Percentiles rank a stretch among this genome's conserved stretches.
phyloP scores from a whole-genome alignment of 30 jellyfish, hydroid and myxozoan species.

The Hydra vulgaris region DNA sequence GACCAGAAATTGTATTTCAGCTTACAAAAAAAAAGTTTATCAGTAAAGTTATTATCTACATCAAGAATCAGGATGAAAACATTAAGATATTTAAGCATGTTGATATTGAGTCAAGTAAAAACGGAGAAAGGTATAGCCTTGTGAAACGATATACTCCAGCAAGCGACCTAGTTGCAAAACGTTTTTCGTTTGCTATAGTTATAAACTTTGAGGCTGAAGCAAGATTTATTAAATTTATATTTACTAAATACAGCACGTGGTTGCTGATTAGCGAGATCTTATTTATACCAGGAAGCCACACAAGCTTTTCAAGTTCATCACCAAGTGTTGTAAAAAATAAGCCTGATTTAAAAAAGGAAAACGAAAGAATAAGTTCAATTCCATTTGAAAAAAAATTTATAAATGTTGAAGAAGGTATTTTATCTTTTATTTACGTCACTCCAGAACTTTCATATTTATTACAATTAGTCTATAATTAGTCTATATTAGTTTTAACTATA shows the following conservation, averaged over 20 bases:
- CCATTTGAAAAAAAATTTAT: too few relatives aligned
- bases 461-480: too few relatives aligned
- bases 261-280: conserved; percentile 67
- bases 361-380: too few relatives aligned
- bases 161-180: conserved; percentile 44
- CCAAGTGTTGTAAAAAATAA: too few relatives aligned
- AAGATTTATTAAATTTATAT: conserved; percentile 25
- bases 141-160: conserved; percentile 34
- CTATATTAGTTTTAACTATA: too few relatives aligned
- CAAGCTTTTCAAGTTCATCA: not conserved
- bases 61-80: conserved; percentile 35
- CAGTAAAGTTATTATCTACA: conserved; percentile 44
- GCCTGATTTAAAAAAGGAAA: too few relatives aligned
- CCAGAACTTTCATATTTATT: too few relatives aligned
- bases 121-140: conserved; percentile 32
- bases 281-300: conserved; percentile 46
- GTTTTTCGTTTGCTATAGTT: conserved; percentile 38
- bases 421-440: too few relatives aligned
- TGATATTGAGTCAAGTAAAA: conserved; percentile 42
- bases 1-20: conserved; percentile 38
- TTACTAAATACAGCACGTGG: conserved; percentile 36
- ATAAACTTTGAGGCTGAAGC: conserved; percentile 30
- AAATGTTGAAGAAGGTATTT: too few relatives aligned
- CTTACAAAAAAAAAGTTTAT: conserved; percentile 34
- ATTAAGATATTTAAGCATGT: conserved; percentile 44